phyloP scores from a whole-genome alignment of 2,113 vertebrate species.

The Raphicerus campestris region DNA sequence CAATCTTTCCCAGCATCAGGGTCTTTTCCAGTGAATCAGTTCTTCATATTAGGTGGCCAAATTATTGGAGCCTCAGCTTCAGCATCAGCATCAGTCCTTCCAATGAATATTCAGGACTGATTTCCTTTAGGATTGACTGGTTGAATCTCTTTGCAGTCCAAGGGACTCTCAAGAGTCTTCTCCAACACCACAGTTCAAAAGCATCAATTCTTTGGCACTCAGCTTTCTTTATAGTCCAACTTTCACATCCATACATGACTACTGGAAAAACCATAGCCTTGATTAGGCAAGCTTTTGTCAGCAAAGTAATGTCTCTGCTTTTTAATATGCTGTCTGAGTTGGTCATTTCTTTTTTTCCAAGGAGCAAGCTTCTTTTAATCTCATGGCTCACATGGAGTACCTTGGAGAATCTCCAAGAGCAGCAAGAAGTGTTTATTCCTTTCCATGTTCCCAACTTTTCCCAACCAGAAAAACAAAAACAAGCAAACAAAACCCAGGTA shows the following conservation, averaged over 20 bases:
- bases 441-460: neutral
- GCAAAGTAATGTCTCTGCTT: neutral
- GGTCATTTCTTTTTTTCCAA: neutral
- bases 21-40: neutral
- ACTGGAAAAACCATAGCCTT: neutral
- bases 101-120: neutral
- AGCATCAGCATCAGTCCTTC: neutral
- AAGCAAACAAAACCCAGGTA: neutral
- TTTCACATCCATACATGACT: neutral
- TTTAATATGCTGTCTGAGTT: neutral
- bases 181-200: neutral
- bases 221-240: neutral
- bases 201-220: fast-evolving
- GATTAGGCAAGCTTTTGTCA: neutral
- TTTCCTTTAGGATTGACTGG: neutral
- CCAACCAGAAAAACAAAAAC: neutral
- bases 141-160: neutral
- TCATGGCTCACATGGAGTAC: neutral
- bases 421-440: neutral
- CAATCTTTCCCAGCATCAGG: neutral
- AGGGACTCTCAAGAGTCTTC: neutral
- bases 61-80: neutral
- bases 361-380: neutral
- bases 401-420: neutral
- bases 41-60: neutral